Base-by-base conservation (phyloP, 1,140 invertebrate genomes). In the Hyles vespertilio region DNA sequence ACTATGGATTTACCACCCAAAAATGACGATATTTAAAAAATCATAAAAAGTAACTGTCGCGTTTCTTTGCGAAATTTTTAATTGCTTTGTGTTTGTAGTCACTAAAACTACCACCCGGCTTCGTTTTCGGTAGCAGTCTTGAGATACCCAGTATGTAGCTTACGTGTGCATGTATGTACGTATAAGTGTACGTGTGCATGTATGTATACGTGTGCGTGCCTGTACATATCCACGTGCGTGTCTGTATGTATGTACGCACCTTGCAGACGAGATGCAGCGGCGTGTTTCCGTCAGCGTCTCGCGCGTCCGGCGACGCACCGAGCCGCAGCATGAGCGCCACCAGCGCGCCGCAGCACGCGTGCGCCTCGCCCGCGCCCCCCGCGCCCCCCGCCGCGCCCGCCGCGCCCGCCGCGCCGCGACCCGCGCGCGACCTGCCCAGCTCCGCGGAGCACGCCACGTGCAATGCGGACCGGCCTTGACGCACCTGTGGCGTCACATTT, bases 221-320 rank as follows among this genome's bases (percentile, higher is more conserved):
- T 22, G 22, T 22, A 22, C 22, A 22, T 22, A 22, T 22, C 22
- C 22, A 22, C 22, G 22, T 22, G 22, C 22, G 22, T 22, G 22
- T 22, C 22, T 22, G 22, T 22, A 22, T 22, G 22, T 22, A 22
- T 22, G 22, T 22, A 43, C 32, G 47, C 47, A 86, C 80, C 79
- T 81, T 84, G 36, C 93, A 94, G 2, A 93, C 92, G n/a, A 96
- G 83, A 74, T 97, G 96, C 8, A 98, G 89, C 1, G 95, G 93
- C 8, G 95, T 96, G 79, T 97, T 97, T 5, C 94, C 94, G 50
- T 93, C 92, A 12, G 93, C 91, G 74, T 97, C 96, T 2, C 89
- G 84, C 3, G 92, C 93, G 84, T 95, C 94, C 0, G 95, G 92
- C 84, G 95, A 91, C 0, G 96, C 96, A 6, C 97, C 97, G 34